These are phyloP conservation scores for Polypterus bichir DNA, from an alignment of 2,113 vertebrate genomes.

Conservation along the genomic window DNA sequence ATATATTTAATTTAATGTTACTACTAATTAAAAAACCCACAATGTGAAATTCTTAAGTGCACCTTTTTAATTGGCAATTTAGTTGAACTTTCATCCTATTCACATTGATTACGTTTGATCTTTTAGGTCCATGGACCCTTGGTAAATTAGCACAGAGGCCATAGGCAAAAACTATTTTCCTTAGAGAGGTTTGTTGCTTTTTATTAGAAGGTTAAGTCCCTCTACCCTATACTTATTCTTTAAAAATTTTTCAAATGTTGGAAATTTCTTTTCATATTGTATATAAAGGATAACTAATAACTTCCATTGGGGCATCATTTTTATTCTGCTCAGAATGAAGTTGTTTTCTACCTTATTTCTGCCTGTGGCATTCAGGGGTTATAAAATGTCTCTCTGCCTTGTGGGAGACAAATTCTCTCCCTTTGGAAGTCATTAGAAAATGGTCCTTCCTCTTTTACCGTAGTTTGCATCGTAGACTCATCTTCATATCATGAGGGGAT, in stretches of 20 bases:
- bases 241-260: slow-evolving; percentile 23
- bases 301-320: slow-evolving; percentile 56
- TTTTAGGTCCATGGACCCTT: no score
- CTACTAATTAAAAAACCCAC: no score
- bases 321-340: slow-evolving; percentile 55
- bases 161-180: no score
- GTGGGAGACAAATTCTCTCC: slow-evolving; percentile 34
- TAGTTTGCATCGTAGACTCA: no score
- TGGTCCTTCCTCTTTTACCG: not conserved
- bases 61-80: no score
- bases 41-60: no score
- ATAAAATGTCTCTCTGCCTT: slow-evolving; percentile 41
- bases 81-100: no score
- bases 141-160: no score
- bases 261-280: slow-evolving; percentile 30
- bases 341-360: slow-evolving; percentile 30
- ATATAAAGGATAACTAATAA: slow-evolving; percentile 54
- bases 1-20: no score
- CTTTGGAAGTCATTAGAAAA: slow-evolving; percentile 55
- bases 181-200: slow-evolving; percentile 10
- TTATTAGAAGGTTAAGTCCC: slow-evolving; percentile 20
- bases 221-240: slow-evolving; percentile 25
- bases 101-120: no score
- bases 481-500: no score
- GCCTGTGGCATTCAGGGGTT: slow-evolving; percentile 36